These are phyloP conservation scores for Plectropomus leopardus DNA, from an alignment of 2,113 vertebrate genomes.

Conservation along the genomic window DNA sequence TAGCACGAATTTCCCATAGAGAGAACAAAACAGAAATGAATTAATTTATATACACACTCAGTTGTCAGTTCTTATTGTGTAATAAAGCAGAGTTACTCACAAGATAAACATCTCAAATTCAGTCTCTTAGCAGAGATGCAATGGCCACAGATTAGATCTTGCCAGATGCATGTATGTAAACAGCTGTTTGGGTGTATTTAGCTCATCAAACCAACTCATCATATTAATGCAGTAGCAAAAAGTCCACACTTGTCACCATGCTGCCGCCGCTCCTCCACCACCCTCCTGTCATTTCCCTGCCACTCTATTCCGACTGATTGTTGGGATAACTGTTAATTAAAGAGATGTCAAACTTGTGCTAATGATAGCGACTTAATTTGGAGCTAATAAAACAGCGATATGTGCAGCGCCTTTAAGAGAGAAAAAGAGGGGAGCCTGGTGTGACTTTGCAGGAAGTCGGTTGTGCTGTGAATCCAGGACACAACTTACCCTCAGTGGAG, in stretches of 20 bases:
- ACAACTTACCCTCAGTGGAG: conserved; percentile 75
- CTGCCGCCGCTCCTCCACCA: conserved; percentile 47
- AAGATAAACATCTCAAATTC: conserved; percentile 7
- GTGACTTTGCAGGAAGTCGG: conserved; percentile 52
- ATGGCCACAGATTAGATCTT: conserved; percentile 35
- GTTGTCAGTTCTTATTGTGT: conserved; percentile 8
- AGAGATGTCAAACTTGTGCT: conserved; percentile 52
- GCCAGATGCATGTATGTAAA: conserved; percentile 31
- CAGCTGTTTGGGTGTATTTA: conserved; percentile 64
- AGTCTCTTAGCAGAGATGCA: conserved; percentile 7
- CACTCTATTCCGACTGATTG: conserved; percentile 46
- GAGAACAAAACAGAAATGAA: not conserved
- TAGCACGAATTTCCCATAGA: not conserved
- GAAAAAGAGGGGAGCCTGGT: not conserved
- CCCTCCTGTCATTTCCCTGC: conserved; percentile 57
- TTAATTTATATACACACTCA: not conserved
- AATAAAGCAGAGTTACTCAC: not conserved
- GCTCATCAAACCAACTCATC: conserved; percentile 58
- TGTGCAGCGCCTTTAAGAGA: not conserved
- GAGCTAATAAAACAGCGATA: conserved; percentile 39
- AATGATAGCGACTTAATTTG: conserved; percentile 64
- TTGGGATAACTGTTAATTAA: conserved; percentile 71
- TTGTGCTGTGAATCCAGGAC: conserved; percentile 58
- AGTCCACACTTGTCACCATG: conserved; percentile 61
- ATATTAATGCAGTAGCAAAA: conserved; percentile 53